Evolutionary conservation across 2,797 vertebrate genomes (phyloP).

Genomic region (Capromys pilorides): DNA sequence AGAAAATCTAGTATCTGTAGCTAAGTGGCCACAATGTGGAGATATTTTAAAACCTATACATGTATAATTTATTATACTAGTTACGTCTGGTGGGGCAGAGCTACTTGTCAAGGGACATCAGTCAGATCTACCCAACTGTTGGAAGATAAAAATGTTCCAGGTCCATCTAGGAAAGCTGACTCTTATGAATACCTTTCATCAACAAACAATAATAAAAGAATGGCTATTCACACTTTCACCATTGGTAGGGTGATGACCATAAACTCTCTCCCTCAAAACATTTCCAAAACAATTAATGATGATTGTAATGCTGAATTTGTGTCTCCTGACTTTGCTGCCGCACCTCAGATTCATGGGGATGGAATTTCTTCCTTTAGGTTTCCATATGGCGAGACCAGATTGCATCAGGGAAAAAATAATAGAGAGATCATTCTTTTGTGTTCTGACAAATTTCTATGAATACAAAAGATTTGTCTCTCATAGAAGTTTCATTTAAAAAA

Average conservation of each 20-base stretch:
- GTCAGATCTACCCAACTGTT: neutral
- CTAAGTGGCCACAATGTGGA: neutral
- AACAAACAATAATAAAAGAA: slow-evolving; percentile 21
- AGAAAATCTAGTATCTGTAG: slow-evolving; percentile 1
- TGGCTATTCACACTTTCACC: neutral
- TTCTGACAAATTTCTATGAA: slow-evolving; percentile 30
- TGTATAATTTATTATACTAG: neutral
- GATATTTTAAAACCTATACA: neutral
- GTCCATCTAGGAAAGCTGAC: neutral
- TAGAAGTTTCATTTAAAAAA: neutral
- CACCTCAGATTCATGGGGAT: neutral
- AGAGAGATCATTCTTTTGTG: neutral
- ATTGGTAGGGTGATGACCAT: neutral
- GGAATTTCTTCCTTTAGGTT: neutral
- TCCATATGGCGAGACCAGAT: neutral
- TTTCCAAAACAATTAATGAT: neutral
- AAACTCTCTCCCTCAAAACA: neutral
- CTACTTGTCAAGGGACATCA: neutral
- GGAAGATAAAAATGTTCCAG: neutral
- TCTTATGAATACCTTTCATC: neutral
- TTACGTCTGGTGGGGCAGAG: neutral
- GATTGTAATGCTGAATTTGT: neutral
- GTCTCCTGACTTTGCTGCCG: neutral
- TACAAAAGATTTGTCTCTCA: neutral
- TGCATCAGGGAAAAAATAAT: neutral